Percentiles rank a stretch among this genome's conserved stretches.
These are phyloP conservation scores for Myathropa florea DNA, from an alignment of 2,888 invertebrate genomes.

Conservation along the genomic window DNA sequence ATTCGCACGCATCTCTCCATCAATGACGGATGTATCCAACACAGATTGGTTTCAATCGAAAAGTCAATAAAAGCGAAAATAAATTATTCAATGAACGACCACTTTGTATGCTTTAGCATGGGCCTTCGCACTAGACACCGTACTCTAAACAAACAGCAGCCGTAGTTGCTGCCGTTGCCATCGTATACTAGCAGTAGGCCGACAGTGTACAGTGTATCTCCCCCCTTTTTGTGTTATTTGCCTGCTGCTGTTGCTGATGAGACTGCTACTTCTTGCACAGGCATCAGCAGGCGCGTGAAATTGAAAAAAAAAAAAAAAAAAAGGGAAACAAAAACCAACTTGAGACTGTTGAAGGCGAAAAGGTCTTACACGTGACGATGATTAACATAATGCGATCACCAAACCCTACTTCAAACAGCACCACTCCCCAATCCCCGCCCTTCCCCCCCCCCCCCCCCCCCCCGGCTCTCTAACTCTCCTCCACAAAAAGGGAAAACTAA, in stretches of 20 bases:
- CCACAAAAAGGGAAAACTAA: background rate
- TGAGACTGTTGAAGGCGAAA: background rate
- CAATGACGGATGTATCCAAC: background rate
- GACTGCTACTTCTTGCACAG: background rate
- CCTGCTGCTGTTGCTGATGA: background rate
- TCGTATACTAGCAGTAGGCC: too few relatives aligned
- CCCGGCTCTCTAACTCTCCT: too few relatives aligned
- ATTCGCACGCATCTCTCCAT: background rate
- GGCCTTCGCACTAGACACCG: too few relatives aligned
- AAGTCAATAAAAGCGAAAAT: background rate
- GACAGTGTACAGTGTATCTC: too few relatives aligned
- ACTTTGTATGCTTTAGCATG: background rate
- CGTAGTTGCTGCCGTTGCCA: too few relatives aligned
- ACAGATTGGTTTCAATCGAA: background rate
- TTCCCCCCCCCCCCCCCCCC: background rate
- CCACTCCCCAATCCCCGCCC: background rate
- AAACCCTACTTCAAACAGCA: background rate
- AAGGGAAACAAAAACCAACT: background rate
- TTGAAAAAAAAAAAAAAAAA: background rate
- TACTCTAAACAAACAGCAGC: too few relatives aligned
- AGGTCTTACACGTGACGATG: background rate
- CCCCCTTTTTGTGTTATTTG: too few relatives aligned
- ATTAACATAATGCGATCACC: slow-evolving; percentile 1
- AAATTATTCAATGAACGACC: background rate
- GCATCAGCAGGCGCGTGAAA: background rate